Evolutionary conservation across 2,113 vertebrate genomes (phyloP), one percentile per base, ranked within the genome.

Genomic region (Lipophrys pholis): DNA sequence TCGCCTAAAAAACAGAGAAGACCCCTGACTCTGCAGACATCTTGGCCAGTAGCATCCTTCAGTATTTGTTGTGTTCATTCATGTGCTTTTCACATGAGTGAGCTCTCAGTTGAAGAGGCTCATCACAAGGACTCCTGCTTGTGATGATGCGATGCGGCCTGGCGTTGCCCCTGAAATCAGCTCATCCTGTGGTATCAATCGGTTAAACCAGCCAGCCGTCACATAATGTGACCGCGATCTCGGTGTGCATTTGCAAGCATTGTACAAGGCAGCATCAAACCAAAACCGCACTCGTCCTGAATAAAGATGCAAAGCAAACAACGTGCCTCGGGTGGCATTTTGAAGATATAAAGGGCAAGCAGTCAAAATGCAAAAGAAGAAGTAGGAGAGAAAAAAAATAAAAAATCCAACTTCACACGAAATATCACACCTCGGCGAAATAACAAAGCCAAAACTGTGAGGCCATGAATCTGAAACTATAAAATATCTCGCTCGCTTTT

Each of bases 191-290:
- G 21, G 21, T 15, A 53, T 73, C 54, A 59, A 42, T 60, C 64
- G n/a, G 11, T 53, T 42, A 53, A 77, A 74, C 55, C 75, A 60
- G 38, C 41, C 64, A 42, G 54, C 66, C 55, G 17, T 72, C 72
- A 45, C 53, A 70, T 70, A 64, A 67, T 41, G 61, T 67, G 72
- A 63, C 61, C 21, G n/a, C 1, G 10, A 55, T 59, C 46, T 49
- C 45, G 30, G 51, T 50, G 57, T 6, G 42, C 41, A 41, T 14
- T 12, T 35, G 11, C 36, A 40, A 12, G 53, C 8, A 11, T 9
- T 53, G 8, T 11, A 16, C 6, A 61, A 2, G 7, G 36, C 15
- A 21, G 39, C 51, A 11, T 42, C 36, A 66, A 5, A 50, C 41
- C 6, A 11, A 43, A 17, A 64, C 8, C 4, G 55, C 42, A 55